Evolutionary conservation across 2,888 invertebrate species (phyloP).

Genomic region (Brachypterus glaber): DNA sequence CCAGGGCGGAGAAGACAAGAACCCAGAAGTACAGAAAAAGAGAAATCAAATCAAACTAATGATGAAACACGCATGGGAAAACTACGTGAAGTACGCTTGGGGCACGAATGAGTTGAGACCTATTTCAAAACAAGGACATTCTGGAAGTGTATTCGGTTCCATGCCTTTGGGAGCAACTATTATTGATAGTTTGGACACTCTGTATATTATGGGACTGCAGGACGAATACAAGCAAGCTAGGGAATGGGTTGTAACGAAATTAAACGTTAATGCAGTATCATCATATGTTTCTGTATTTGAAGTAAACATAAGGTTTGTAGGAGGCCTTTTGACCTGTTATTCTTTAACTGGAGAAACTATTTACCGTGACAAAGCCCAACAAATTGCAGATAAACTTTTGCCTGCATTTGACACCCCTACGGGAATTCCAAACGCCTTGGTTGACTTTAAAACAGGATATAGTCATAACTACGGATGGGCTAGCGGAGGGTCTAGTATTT

Average conservation of each 20-base stretch:
- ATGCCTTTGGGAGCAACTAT: constrained; percentile 87
- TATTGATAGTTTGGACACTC: constrained; percentile 91
- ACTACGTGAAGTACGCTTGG: constrained; percentile 95
- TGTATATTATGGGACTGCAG: constrained; percentile 91
- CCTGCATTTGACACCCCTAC: constrained; percentile 97
- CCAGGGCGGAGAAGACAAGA: too few species aligned
- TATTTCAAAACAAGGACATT: constrained; percentile 78
- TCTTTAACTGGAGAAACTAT: constrained; percentile 92
- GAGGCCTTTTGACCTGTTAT: constrained; percentile 87
- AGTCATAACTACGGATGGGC: constrained; percentile 91
- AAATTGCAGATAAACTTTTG: constrained; percentile 84
- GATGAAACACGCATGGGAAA: constrained; percentile 98
- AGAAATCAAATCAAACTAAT: too few species aligned
- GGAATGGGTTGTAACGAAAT: constrained; percentile 84
- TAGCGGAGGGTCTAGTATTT: constrained; percentile 84
- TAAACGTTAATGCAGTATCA: constrained; percentile 62
- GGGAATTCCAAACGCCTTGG: constrained; percentile 88
- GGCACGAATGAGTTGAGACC: constrained; percentile 96
- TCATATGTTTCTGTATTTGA: constrained; percentile 96
- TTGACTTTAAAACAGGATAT: constrained; percentile 86
- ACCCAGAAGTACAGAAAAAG: too few species aligned
- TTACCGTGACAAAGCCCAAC: constrained; percentile 85
- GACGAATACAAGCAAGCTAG: constrained; percentile 89
- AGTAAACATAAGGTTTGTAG: constrained; percentile 95
- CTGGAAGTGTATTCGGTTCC: constrained; percentile 81